Base-by-base conservation (phyloP, 1,140 invertebrate genomes). In the Drosophila arizonae region DNA sequence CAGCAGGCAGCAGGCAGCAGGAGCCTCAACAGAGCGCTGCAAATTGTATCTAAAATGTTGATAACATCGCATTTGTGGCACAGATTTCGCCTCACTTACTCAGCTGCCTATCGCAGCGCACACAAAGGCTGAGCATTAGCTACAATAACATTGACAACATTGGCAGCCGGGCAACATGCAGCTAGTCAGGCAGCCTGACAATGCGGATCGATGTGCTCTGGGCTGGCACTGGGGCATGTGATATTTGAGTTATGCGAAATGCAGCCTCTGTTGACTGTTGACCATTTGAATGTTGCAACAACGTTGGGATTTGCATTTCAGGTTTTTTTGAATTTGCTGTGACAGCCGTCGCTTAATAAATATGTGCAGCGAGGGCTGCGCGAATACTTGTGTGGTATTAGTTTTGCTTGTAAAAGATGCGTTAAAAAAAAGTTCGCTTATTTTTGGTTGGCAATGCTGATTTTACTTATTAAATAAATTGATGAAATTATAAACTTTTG, bases 91-190 rank as follows among this genome's bases (percentile, higher is more conserved):
- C 67, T 65, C 63, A 28, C 56, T 48, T 58, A 24, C 63, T 62
- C 33, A 24, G 39, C 45, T 50, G 43, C 46, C 36, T 52, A n/a
- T 45, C 39, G 17, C n/a, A 4, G 81, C 66, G 50, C 51, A 50
- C 24, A 41, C 46, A 33, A 24, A 17, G 48, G 45, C 56, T 51
- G 51, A 65, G 76, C 72, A 86, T 81, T 72, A 79, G 75, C 56
- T 72, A 84, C 81, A 86, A 81, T 78, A 81, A 81, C 81, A 77
- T 80, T 58, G 74, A 78, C 63, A 74, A 72, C 51, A 71, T 66
- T 73, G 72, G 33, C 55, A 46, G 72, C 28, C 55, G 41, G 48
- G 33, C 66, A 77, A 73, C 65, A 72, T 69, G 52, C 65, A 46
- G 51, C 64, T 43, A 65, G 74, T 80, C 74, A 77, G 81, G 50